Evolutionary conservation across 2,888 invertebrate species (phyloP), one percentile per base, ranked within the genome.

Genomic region (Didymodactylos carnosus): DNA sequence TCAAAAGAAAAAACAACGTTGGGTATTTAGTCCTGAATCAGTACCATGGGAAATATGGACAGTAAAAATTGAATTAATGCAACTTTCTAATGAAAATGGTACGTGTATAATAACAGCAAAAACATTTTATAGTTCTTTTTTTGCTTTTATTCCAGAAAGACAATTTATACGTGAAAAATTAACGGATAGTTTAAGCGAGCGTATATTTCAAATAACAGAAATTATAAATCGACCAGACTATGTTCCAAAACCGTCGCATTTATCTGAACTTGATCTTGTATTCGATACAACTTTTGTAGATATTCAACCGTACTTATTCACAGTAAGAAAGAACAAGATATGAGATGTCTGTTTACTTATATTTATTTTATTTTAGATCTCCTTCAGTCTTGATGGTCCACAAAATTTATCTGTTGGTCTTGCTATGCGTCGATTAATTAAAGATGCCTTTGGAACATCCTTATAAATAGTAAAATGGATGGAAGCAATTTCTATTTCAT

Each of bases 1-100:
- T 85, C 92, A 94, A 83, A 90, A 89, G 84, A 91, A 91, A 79
- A 90, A 90, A 79, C 89, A 88, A 73, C 88, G 91, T 73, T 94
- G 94, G 93, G n/a, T n/a, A n/a, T 91, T 94, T 82, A 71, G 71
- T 35, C 88, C 90, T 11, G 94, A 95, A 81, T 90, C 90, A 81
- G 91, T 92, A 80, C 93, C 95, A 0, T 98, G 97, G 97, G 97
- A 98, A 83, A 91, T 95, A 74, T 98, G 97, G 97, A 94, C 93
- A 43, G 88, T 97, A 10, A 89, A 91, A 79, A 87, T 97, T 78
- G 91, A 94, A 82, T 87, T 95, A 49, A 89, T 92, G 39, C 89
- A 90, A 79, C 86, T 93, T 72, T 88, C 89, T 76, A 90, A 88
- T 82, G 93, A 94, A 81, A 89, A 90, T 81, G 86, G 86, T 86